Evolutionary conservation across 92 coral and sea anemone species (phyloP).

Genomic region (Umimayanthus chanpuru): DNA sequence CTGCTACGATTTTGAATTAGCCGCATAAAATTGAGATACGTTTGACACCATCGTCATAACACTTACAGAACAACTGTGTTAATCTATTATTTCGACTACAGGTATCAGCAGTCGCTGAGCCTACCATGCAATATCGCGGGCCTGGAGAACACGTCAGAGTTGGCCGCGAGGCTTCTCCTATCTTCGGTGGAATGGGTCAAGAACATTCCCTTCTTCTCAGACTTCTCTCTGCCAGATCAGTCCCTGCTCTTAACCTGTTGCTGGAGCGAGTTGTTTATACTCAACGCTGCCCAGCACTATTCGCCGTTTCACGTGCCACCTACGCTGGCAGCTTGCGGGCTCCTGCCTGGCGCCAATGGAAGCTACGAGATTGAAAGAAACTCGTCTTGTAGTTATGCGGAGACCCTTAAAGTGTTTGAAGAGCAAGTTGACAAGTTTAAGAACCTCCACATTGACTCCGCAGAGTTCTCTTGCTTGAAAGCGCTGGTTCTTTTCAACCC

Average conservation of each 20-base stretch:
- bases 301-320: constrained; percentile 83
- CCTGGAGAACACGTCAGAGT: constrained; percentile 83
- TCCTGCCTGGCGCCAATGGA: constrained; percentile 49
- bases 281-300: constrained; percentile 90
- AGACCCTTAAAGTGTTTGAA: constrained; percentile 64
- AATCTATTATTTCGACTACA: not conserved
- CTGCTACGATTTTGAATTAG: too few relatives aligned
- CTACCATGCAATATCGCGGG: constrained; percentile 75
- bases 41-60: too few relatives aligned
- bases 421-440: constrained; percentile 85
- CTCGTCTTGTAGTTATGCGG: constrained; percentile 51
- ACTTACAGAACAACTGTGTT: not conserved
- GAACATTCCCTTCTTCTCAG: constrained; percentile 84
- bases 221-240: constrained; percentile 83
- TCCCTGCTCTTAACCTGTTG: constrained; percentile 73
- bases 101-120: constrained; percentile 83
- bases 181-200: constrained; percentile 96
- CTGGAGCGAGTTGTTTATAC: constrained; percentile 89
- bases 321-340: constrained; percentile 69
- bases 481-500: constrained; percentile 85
- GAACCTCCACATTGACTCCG: constrained; percentile 91
- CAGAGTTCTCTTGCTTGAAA: constrained; percentile 95
- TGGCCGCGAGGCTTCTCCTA: constrained; percentile 78
- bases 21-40: too few relatives aligned
- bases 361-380: constrained; percentile 43